phyloP scores from a whole-genome alignment of 2,888 invertebrate species.

The Eustalomyia histrio region DNA sequence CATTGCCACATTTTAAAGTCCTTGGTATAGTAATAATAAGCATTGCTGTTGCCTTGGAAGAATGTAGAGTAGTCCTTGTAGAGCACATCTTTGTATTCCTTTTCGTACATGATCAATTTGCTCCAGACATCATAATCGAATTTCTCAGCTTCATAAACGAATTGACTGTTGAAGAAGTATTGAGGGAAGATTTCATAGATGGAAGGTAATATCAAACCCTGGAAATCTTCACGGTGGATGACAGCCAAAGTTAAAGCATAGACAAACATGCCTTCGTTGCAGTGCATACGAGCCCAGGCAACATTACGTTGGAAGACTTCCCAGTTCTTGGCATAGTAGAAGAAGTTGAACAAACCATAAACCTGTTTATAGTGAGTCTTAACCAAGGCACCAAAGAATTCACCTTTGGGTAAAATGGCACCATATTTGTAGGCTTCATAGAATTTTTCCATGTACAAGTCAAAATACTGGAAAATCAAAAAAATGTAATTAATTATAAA shows the following conservation, averaged over 20 bases:
- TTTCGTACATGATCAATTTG: constrained; percentile 74
- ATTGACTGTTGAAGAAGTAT: constrained; percentile 86
- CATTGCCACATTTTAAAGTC: constrained; percentile 75
- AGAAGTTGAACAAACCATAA: constrained; percentile 82
- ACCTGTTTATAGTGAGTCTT: constrained; percentile 81
- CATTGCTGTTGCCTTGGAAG: constrained; percentile 47
- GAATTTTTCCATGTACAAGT: constrained; percentile 73
- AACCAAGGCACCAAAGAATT: constrained; percentile 81
- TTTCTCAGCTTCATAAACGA: constrained; percentile 85
- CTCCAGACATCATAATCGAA: constrained; percentile 77
- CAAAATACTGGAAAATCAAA: constrained; percentile 67
- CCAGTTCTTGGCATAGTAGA: constrained; percentile 86
- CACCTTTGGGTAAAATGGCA: constrained; percentile 81
- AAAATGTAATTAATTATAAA: too few species aligned
- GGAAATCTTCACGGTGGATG: constrained; percentile 84
- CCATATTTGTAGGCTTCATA: constrained; percentile 73
- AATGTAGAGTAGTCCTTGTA: constrained; percentile 72
- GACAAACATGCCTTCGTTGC: constrained; percentile 88
- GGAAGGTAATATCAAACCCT: constrained; percentile 85
- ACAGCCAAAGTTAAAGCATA: constrained; percentile 85
- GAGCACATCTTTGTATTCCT: constrained; percentile 79
- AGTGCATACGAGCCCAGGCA: constrained; percentile 83
- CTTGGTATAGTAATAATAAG: constrained; percentile 71
- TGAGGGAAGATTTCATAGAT: constrained; percentile 89
- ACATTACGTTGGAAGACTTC: constrained; percentile 86